phyloP scores from a whole-genome alignment of 2,113 vertebrate species.

The Donacobius atricapilla region DNA sequence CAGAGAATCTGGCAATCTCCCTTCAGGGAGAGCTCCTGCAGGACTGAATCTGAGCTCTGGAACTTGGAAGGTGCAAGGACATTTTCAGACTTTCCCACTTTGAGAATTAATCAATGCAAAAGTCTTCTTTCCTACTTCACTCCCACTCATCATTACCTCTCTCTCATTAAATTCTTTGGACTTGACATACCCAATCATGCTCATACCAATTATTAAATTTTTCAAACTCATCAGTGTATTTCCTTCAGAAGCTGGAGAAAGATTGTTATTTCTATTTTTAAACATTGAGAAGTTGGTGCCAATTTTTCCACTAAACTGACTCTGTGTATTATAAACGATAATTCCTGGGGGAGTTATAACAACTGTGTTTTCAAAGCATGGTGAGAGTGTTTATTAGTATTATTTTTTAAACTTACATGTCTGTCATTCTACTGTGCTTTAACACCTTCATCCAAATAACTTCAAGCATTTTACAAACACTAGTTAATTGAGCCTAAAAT shows the following conservation, averaged over 20 bases:
- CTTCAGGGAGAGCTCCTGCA: neutral
- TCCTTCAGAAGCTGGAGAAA: neutral
- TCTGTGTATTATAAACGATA: neutral
- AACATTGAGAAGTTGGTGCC: neutral
- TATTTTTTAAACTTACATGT: neutral
- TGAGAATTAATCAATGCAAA: neutral
- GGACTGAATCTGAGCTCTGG: neutral
- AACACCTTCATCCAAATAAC: neutral
- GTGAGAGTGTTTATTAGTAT: neutral
- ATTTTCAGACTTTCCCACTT: neutral
- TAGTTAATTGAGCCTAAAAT: neutral
- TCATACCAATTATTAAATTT: neutral
- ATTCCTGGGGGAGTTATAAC: neutral
- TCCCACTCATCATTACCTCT: neutral
- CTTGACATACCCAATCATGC: neutral
- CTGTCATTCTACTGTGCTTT: neutral
- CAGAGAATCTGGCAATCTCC: neutral
- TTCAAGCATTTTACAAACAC: neutral
- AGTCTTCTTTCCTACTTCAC: neutral
- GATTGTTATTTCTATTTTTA: neutral
- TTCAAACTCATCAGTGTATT: neutral
- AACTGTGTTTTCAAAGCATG: neutral
- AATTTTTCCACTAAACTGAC: neutral
- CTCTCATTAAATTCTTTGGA: neutral
- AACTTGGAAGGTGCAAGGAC: neutral